Conservation (phyloP, 1,140 invertebrate species). For the Alviniconcha marisindica region DNA sequence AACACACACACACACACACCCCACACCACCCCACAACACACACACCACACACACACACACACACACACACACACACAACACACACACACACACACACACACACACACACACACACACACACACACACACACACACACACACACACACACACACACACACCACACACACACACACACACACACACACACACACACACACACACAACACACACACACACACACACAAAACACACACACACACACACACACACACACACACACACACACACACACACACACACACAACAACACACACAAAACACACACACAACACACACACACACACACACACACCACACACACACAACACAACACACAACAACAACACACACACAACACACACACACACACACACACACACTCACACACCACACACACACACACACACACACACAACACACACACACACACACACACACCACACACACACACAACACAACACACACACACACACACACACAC, state of each 20-base stretch:
- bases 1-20: too few species aligned
- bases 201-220: too few species aligned
- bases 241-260: not conserved
- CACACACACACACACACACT: slow-evolving; percentile 1
- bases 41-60: too few species aligned
- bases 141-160: not conserved
- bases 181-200: not conserved
- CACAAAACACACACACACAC: too few species aligned
- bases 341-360: too few species aligned
- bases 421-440: not conserved
- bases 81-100: not conserved
- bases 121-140: not conserved
- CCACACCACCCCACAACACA: too few species aligned
- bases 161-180: too few species aligned
- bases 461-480: not conserved
- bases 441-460: not conserved
- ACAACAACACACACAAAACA: too few species aligned
- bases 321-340: too few species aligned
- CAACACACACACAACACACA: not conserved
- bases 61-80: too few species aligned
- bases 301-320: too few species aligned
- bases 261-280: slow-evolving; percentile 16
- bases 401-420: not conserved
- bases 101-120: not conserved
- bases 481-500: not conserved